phyloP scores from a whole-genome alignment of 2,888 invertebrate genomes.

The Glaucopsyche alexis region DNA sequence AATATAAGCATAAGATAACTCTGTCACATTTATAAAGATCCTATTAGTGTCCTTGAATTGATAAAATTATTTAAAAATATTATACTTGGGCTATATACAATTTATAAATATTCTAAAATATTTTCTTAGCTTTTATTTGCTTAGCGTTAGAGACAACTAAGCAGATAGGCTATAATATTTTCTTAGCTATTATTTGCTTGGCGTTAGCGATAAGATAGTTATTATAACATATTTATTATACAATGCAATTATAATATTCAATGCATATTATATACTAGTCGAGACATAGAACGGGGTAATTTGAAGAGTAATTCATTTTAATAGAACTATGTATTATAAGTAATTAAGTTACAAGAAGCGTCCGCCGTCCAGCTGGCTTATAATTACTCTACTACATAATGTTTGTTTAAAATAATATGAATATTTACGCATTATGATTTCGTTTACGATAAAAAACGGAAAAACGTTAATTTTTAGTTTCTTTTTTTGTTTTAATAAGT shows the following conservation, averaged over 20 bases:
- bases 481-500: not conserved
- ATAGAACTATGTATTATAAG: not conserved
- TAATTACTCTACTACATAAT: slow-evolving; percentile 3
- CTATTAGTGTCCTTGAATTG: too few species aligned
- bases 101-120: too few species aligned
- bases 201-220: not conserved
- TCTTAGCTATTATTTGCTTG: not conserved
- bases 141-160: too few species aligned
- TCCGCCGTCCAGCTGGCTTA: slow-evolving; percentile 1
- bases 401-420: slow-evolving; percentile 16
- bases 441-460: not conserved
- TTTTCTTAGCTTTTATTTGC: too few species aligned
- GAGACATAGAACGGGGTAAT: not conserved
- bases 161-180: too few species aligned
- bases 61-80: too few species aligned
- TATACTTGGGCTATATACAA: too few species aligned
- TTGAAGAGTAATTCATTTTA: not conserved
- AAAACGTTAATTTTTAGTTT: not conserved
- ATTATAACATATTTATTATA: not conserved
- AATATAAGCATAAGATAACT: too few species aligned
- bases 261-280: not conserved
- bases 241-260: slow-evolving; percentile 6
- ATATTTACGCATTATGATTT: slow-evolving; percentile 13
- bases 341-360: slow-evolving; percentile 12
- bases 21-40: too few species aligned